These are phyloP conservation scores for Atta texana DNA, from an alignment of 1,140 invertebrate species.

Conservation along the genomic window DNA sequence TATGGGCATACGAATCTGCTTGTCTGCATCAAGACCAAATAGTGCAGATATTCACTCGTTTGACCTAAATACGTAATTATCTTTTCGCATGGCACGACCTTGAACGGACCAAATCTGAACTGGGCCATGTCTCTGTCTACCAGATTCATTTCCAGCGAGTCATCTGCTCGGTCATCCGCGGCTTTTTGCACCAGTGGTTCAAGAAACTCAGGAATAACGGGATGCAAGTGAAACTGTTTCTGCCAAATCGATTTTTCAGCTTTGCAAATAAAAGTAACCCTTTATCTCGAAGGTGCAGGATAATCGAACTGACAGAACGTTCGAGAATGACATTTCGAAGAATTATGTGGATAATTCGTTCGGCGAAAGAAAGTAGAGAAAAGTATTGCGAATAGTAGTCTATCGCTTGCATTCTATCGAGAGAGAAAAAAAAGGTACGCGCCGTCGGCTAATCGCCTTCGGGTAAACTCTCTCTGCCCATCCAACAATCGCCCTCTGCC, in stretches of 20 bases:
- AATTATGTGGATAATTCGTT: background rate
- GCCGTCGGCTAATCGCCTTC: constrained; percentile 56
- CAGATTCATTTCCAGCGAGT: constrained; percentile 70
- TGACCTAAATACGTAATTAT: constrained; percentile 83
- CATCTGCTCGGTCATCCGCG: constrained; percentile 62
- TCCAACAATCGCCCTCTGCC: constrained; percentile 60
- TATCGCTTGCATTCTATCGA: background rate
- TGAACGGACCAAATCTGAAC: constrained; percentile 79
- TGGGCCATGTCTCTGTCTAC: constrained; percentile 80
- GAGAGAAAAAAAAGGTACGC: constrained; percentile 18
- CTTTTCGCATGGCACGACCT: constrained; percentile 80
- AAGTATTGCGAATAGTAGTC: background rate
- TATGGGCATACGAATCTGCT: background rate
- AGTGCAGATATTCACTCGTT: constrained; percentile 74
- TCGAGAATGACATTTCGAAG: background rate
- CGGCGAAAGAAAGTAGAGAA: background rate
- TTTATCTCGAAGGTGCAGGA: background rate
- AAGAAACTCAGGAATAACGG: background rate
- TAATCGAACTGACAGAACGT: background rate
- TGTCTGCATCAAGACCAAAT: constrained; percentile 63
- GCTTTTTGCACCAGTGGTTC: constrained; percentile 28
- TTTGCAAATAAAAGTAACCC: background rate
- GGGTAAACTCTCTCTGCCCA: constrained; percentile 69
- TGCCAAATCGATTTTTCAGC: background rate
- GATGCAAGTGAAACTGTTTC: background rate